Evolutionary conservation across 2,888 invertebrate species (phyloP), one percentile per base, ranked within the genome.

Genomic region (Pimpla rufipes): DNA sequence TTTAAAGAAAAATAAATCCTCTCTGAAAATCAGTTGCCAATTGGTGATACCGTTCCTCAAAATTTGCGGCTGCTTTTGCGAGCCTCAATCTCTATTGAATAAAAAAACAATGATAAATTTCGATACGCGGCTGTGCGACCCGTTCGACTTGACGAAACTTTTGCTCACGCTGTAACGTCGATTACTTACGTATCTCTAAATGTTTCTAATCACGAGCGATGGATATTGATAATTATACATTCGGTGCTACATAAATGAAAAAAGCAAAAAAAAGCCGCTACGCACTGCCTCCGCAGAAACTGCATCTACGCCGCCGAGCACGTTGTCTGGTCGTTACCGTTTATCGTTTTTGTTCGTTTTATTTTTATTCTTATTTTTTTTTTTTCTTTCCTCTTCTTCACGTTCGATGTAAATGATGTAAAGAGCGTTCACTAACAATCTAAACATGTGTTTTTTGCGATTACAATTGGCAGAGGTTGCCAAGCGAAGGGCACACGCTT

Each of bases 271-370:
- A 75, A 75, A 73, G 45, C 73, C 47, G 75, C 66, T 64, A 73
- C 70, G 83, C 80, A 83, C 78, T 78, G 80, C 80, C 85, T 80
- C 23, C 59, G 79, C 80, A 78, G 80, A 67, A 68, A 80, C 67
- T 85, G 84, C 85, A 84, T 83, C 64, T 81, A 67, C 75, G 85
- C 84, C 80, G 81, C 84, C 80, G 81, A 83, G 86, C 86, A 86
- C 86, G 86, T 85, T 85, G 74, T 83, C 76, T 85, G 76, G 47
- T 73, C 79, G 76, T 81, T 76, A 7, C 37, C 67, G 37, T 64
- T 79, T 40, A 57, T 62, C 59, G 13, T 57, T 37, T 57, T 66
- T 6, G 18, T 40, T 76, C 18, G 23, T 59, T 74, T 23, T 45
- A 7, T 35, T 52, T 67, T 66, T 67, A 5, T 42, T 59, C 67